These are phyloP conservation scores for Rhamphomyia laevipes DNA, from an alignment of 2,888 invertebrate genomes.

Conservation along the genomic window DNA sequence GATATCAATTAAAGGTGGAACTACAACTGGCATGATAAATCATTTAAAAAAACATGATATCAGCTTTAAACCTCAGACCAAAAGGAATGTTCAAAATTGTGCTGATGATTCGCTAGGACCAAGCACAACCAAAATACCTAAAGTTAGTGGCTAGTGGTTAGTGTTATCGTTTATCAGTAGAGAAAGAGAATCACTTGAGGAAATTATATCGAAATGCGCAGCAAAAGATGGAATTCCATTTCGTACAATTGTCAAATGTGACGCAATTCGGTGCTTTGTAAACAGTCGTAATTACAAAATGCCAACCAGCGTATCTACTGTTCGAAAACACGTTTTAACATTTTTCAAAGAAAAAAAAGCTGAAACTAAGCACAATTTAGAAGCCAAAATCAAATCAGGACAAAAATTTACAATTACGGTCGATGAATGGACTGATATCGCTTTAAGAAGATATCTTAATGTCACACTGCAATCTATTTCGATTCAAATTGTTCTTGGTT, in stretches of 20 bases:
- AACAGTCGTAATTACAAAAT: neutral
- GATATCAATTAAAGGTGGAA: neutral
- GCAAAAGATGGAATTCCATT: neutral
- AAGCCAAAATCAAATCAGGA: neutral
- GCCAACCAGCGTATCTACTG: neutral
- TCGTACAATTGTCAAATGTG: neutral
- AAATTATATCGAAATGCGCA: slow-evolving; percentile 1
- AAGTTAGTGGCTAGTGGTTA: no score
- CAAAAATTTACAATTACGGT: neutral
- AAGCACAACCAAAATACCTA: neutral
- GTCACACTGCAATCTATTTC: neutral
- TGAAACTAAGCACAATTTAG: neutral
- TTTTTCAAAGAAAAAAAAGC: neutral
- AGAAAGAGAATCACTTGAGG: neutral
- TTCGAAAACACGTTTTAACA: neutral
- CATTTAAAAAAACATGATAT: slow-evolving; percentile 3
- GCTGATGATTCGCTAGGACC: neutral
- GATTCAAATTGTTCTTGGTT: neutral
- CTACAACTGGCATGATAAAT: slow-evolving; percentile 3
- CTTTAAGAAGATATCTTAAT: slow-evolving; percentile 1
- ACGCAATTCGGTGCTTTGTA: neutral
- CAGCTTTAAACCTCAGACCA: neutral
- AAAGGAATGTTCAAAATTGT: neutral
- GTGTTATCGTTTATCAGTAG: neutral
- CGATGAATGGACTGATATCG: slow-evolving; percentile 2